A percentile compares a stretch with the other conserved stretches of the same genome.
Conservation (phyloP, 2,888 invertebrate species). For the Eudasyphora cyanicolor region DNA sequence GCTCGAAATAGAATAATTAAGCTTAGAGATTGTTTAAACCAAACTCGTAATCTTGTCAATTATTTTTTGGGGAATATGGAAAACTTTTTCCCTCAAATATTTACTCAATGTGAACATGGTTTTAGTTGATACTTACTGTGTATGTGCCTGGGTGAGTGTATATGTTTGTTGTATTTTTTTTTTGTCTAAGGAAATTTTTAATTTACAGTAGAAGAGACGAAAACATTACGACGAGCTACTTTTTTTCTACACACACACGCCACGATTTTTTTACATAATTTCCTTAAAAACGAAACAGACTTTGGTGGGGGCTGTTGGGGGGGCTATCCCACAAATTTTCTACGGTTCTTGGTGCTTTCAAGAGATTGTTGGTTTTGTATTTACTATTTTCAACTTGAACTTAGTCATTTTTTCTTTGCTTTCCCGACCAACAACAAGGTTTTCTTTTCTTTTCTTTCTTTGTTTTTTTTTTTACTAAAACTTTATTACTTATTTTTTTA, state of each 20-base stretch:
- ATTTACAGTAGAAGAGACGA: not conserved
- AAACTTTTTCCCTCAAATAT: too few relatives aligned
- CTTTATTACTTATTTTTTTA: not conserved
- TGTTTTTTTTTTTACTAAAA: not conserved
- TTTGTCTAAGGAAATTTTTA: conserved; percentile 3
- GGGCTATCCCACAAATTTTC: not conserved
- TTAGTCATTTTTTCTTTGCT: not conserved
- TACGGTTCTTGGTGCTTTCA: not conserved
- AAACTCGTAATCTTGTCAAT: too few relatives aligned
- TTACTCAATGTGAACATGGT: too few relatives aligned
- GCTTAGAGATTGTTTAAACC: too few relatives aligned
- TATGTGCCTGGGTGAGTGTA: too few relatives aligned
- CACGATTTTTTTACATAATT: conserved; percentile 21
- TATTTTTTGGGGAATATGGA: too few relatives aligned
- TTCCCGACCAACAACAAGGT: not conserved
- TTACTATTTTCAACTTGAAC: not conserved
- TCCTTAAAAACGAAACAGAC: conserved; percentile 11
- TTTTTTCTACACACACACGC: conserved; percentile 1
- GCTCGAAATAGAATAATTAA: too few relatives aligned
- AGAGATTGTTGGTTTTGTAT: not conserved
- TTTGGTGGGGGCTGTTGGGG: not conserved
- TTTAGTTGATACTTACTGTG: conserved; percentile 10
- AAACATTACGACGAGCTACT: not conserved
- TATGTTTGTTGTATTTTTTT: not conserved
- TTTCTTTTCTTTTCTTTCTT: not conserved